A percentile compares a stretch with the other conserved stretches of the same genome.
phyloP scores from a whole-genome alignment of 92 coral and sea anemone genomes.

The Parazoanthus atlanticus region DNA sequence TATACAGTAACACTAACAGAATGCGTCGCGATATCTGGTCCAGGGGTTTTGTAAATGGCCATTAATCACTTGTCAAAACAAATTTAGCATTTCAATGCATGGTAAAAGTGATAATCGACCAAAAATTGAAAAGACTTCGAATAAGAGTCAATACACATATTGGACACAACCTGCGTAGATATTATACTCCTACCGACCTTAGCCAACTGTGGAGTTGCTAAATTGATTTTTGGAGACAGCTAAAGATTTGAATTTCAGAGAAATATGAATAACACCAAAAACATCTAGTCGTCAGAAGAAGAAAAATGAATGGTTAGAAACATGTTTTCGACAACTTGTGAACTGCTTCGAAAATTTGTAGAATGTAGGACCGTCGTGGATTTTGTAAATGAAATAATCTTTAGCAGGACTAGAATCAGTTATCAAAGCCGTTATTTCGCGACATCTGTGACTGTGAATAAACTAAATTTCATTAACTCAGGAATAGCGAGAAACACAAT shows the following conservation, averaged over 20 bases:
- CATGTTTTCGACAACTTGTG: neutral
- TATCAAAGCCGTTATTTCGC: too few relatives aligned
- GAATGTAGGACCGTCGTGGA: neutral
- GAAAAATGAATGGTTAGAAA: too few relatives aligned
- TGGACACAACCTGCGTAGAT: too few relatives aligned
- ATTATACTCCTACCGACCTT: neutral
- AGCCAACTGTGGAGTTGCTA: neutral
- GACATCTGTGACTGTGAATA: too few relatives aligned
- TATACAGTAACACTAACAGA: too few relatives aligned
- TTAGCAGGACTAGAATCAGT: neutral
- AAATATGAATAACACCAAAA: too few relatives aligned
- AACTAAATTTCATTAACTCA: too few relatives aligned
- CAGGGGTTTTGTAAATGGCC: neutral
- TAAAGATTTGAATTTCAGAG: neutral
- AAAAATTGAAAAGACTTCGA: neutral
- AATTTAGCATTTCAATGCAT: constrained; percentile 37
- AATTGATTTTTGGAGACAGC: too few relatives aligned
- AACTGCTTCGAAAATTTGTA: neutral
- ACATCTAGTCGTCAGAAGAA: neutral
- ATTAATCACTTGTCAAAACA: constrained; percentile 41
- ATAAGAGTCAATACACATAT: neutral
- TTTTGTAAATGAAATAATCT: neutral
- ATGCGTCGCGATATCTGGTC: neutral
- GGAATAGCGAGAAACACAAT: neutral
- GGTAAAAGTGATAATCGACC: neutral